Evolutionary conservation across 2,888 invertebrate genomes (phyloP), one percentile per base, ranked within the genome.

Genomic region (Drosophila nr. perissopoda): DNA sequence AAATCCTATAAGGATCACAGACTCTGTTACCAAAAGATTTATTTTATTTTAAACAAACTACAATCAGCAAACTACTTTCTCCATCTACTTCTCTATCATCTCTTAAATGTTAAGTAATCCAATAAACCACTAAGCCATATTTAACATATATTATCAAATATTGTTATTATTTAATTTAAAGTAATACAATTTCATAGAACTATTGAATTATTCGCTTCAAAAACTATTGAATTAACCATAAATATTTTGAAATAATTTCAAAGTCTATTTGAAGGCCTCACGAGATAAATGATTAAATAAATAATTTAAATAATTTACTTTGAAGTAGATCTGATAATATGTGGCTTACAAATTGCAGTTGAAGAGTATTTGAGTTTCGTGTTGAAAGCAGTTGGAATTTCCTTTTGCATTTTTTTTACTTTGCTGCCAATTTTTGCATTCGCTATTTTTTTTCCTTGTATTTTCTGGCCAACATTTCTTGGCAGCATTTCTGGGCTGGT

Each of bases 381-480:
- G 8, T 13, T 21, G 38, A 7, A 2, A n/a, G 4, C 1, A 29
- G 46, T 74, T 48, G 13, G n/a, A 29, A 33, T 57, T 57, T 42
- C 49, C 54, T 49, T 64, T 70, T 48, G 59, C 61, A 59, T 64
- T 79, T 80, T 62, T 68, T 69, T 79, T 71, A 76, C 68, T 80
- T 60, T 53, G 63, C 59, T 69, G 72, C 56, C 81, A 76, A 76
- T 69, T 70, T 73, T 74, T 54, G 71, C 77, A 74, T 65, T 71
- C 48, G 42, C 29, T 25, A 29, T 57, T 46, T 56, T 57, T n/a
- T 21, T n/a, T n/a, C 16, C 38, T 66, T 59, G 57, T 83, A 83
- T 88, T 90, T 88, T 59, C 8, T 63, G 67, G 82, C 78, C 79
- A 82, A 74, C 63, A 81, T 89, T 78, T 81, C 74, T 74, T 88